These are phyloP conservation scores for Glaucopsyche alexis DNA, from an alignment of 2,888 invertebrate species.

Conservation along the genomic window DNA sequence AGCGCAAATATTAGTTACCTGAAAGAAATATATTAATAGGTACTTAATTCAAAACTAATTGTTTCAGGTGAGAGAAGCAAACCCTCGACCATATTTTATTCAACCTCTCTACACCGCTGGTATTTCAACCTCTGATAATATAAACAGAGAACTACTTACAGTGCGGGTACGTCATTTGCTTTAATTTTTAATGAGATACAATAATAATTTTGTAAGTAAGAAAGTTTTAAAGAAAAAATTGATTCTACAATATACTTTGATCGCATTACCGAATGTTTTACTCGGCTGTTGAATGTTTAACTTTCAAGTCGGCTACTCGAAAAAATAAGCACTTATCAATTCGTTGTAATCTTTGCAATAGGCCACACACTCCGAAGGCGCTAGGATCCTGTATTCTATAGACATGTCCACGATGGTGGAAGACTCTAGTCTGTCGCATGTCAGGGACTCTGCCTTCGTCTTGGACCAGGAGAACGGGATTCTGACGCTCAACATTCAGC, in stretches of 20 bases:
- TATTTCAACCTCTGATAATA: constrained; percentile 66
- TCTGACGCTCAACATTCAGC: constrained; percentile 72
- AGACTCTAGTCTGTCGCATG: constrained; percentile 63
- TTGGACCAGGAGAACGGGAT: constrained; percentile 65
- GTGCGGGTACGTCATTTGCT: constrained; percentile 58
- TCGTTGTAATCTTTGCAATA: constrained; percentile 43
- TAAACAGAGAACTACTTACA: constrained; percentile 68
- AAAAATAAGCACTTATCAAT: too few relatives aligned
- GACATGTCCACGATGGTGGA: constrained; percentile 57
- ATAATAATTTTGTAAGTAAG: too few relatives aligned
- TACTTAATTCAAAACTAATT: too few relatives aligned
- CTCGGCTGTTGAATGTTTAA: too few relatives aligned
- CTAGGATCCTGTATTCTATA: constrained; percentile 63
- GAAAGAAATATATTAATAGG: too few relatives aligned
- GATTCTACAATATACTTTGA: too few relatives aligned
- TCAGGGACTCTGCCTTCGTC: constrained; percentile 61
- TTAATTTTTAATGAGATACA: too few relatives aligned
- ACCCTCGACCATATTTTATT: constrained; percentile 80
- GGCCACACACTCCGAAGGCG: constrained; percentile 80
- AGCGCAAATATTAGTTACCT: too few relatives aligned
- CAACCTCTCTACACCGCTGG: constrained; percentile 72
- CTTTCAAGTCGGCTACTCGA: too few relatives aligned
- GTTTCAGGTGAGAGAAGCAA: constrained; percentile 79
- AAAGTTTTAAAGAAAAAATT: too few relatives aligned
- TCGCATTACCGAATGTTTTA: too few relatives aligned